Conservation (phyloP, 2,888 invertebrate genomes). For the Phaedon cochleariae region DNA sequence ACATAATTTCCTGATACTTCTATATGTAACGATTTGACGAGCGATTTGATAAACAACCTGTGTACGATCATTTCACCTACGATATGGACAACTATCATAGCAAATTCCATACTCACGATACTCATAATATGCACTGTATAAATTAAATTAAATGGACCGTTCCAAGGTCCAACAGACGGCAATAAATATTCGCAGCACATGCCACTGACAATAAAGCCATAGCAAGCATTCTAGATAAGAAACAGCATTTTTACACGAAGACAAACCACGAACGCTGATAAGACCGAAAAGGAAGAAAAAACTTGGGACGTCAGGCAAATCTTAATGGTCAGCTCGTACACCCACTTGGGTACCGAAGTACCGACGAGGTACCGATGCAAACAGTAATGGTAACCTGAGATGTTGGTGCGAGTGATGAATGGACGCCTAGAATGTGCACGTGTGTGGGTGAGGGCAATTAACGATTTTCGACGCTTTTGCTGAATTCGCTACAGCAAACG, state of each 20-base stretch:
- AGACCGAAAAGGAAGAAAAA: not conserved
- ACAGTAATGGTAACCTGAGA: slow-evolving; percentile 21
- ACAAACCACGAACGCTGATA: slow-evolving; percentile 10
- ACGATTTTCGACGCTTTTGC: slow-evolving; percentile 3
- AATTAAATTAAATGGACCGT: not conserved
- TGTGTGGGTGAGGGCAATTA: slow-evolving; percentile 21
- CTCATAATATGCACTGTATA: too few relatives aligned
- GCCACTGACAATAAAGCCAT: slow-evolving; percentile 16
- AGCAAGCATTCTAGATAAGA: slow-evolving; percentile 13
- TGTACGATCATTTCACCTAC: too few relatives aligned
- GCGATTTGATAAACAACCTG: too few relatives aligned
- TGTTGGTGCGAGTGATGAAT: slow-evolving; percentile 38
- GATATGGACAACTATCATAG: too few relatives aligned
- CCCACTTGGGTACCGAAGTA: slow-evolving; percentile 3
- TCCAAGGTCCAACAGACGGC: not conserved
- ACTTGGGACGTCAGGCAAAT: slow-evolving; percentile 3
- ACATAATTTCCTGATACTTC: too few relatives aligned
- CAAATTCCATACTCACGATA: too few relatives aligned
- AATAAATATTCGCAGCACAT: slow-evolving; percentile 9
- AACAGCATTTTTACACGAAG: slow-evolving; percentile 18
- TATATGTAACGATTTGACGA: too few relatives aligned
- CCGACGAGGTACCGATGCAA: slow-evolving; percentile 2
- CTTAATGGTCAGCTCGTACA: slow-evolving; percentile 14
- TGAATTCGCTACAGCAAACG: slow-evolving; percentile 2
- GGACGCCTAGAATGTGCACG: slow-evolving; percentile 30